Conservation (phyloP, 2,888 invertebrate species). For the Leucoma salicis region DNA sequence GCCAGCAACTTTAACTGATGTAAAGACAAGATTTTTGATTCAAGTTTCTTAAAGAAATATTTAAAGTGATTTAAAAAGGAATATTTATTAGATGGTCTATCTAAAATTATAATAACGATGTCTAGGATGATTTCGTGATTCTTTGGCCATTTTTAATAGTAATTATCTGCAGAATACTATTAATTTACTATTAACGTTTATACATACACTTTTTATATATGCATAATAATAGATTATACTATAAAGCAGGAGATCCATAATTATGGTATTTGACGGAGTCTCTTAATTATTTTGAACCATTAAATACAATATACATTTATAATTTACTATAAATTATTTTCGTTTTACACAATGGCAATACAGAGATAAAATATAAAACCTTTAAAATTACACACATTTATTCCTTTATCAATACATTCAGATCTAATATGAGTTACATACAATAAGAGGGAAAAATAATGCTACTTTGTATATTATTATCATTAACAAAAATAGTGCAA, state of each 20-base stretch:
- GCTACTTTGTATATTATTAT: too few relatives aligned
- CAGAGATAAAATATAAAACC: constrained; percentile 46
- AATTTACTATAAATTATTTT: constrained; percentile 17
- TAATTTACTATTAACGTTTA: neutral
- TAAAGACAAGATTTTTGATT: too few relatives aligned
- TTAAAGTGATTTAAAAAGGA: too few relatives aligned
- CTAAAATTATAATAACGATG: neutral
- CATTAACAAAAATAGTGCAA: neutral
- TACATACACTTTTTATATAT: neutral
- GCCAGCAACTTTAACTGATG: constrained; percentile 20
- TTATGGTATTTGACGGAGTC: constrained; percentile 22
- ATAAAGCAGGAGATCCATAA: constrained; percentile 14
- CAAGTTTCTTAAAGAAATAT: too few relatives aligned
- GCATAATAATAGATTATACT: neutral
- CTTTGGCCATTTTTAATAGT: constrained; percentile 25
- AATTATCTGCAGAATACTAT: neutral
- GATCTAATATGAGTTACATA: constrained; percentile 45
- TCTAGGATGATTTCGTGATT: constrained; percentile 4
- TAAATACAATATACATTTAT: constrained; percentile 12
- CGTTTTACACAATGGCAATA: constrained; percentile 29
- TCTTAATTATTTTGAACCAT: constrained; percentile 17
- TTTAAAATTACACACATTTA: constrained; percentile 43
- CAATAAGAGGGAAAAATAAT: too few relatives aligned
- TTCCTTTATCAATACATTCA: constrained; percentile 47
- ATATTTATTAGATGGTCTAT: too few relatives aligned